Conservation (phyloP, 1,140 invertebrate species). For the Colletes gigas region DNA sequence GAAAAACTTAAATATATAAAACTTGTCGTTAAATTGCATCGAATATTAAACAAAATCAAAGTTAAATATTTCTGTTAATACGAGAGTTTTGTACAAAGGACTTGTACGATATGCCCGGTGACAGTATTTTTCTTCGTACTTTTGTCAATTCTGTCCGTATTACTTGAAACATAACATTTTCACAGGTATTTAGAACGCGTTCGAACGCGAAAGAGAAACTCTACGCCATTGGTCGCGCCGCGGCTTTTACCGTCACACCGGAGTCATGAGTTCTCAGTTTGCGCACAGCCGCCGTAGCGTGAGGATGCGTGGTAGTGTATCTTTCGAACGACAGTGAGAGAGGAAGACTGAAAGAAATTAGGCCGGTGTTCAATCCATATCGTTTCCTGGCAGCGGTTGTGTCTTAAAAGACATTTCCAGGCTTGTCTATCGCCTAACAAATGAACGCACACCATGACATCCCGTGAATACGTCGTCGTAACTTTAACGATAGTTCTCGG, state of each 20-base stretch:
- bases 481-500: slow-evolving; percentile 22
- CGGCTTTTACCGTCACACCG: neutral
- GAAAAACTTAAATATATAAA: too few species aligned
- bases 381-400: neutral
- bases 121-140: too few species aligned
- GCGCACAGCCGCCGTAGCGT: slow-evolving; percentile 44
- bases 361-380: neutral
- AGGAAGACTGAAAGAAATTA: slow-evolving; percentile 7
- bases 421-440: neutral
- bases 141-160: too few species aligned
- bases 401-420: neutral
- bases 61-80: too few species aligned
- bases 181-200: neutral
- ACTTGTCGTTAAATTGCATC: too few species aligned
- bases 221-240: slow-evolving; percentile 26
- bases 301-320: slow-evolving; percentile 21
- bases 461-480: slow-evolving; percentile 24
- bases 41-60: too few species aligned
- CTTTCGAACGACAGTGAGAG: neutral
- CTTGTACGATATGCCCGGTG: too few species aligned
- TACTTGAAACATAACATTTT: neutral
- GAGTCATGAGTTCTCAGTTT: slow-evolving; percentile 45
- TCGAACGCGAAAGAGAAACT: neutral
- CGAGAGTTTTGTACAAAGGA: too few species aligned
- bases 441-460: slow-evolving; percentile 55